Percentiles rank a stretch among this genome's conserved stretches.
Conservation (phyloP, 2,888 invertebrate species). For the Drosophila anomalata region DNA sequence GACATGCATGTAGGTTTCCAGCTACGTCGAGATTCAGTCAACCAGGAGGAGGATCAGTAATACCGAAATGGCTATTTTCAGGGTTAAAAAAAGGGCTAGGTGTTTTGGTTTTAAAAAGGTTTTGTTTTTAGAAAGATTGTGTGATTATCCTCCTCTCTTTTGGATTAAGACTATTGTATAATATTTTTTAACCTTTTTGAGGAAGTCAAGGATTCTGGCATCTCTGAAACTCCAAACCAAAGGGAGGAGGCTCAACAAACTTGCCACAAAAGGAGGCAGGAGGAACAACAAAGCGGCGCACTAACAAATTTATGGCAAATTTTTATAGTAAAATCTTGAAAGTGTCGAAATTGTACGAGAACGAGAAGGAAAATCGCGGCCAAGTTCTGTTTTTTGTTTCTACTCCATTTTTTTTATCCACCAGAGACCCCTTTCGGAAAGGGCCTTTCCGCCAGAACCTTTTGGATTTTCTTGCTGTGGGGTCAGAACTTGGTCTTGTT, state of each 20-base stretch:
- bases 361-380: constrained; percentile 34
- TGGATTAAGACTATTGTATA: no score
- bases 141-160: no score
- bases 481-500: constrained; percentile 30
- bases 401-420: background rate
- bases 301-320: constrained; percentile 76
- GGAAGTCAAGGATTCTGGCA: background rate
- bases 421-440: no score
- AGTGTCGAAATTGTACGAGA: constrained; percentile 69
- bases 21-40: constrained; percentile 29
- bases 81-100: background rate
- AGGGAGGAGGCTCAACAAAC: background rate
- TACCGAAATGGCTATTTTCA: constrained; percentile 29
- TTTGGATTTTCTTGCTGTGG: constrained; percentile 44
- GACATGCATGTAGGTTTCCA: constrained; percentile 78
- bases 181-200: background rate
- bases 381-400: constrained; percentile 16
- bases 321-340: constrained; percentile 77
- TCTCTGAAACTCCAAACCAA: constrained; percentile 9
- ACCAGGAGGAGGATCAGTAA: constrained; percentile 42
- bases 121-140: no score
- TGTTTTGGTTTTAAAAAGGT: background rate
- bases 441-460: constrained; percentile 6
- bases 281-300: constrained; percentile 50
- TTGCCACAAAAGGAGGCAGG: background rate